Percentiles rank a stretch among this genome's conserved stretches.
phyloP scores from a whole-genome alignment of 2,797 vertebrate genomes.

The Eleutherodactylus coqui region DNA sequence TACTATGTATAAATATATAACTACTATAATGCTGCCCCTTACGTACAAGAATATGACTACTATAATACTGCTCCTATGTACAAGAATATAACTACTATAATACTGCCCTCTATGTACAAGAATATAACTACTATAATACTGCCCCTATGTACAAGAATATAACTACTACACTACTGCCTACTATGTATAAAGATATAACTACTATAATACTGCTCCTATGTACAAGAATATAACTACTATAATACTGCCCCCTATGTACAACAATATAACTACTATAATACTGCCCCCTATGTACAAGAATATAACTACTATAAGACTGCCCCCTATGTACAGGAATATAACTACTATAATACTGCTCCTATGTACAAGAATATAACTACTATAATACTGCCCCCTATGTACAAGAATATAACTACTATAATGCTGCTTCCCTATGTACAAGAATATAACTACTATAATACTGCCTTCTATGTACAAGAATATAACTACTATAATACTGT shows the following conservation, averaged over 20 bases:
- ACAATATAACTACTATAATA: neutral
- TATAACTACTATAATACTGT: constrained; percentile 4
- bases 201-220: too few relatives aligned
- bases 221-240: too few relatives aligned
- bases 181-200: too few relatives aligned
- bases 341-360: neutral
- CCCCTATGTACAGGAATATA: neutral
- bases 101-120: too few relatives aligned
- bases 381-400: neutral
- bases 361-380: constrained; percentile 3
- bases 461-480: neutral
- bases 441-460: constrained; percentile 1
- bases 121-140: too few relatives aligned
- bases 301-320: neutral
- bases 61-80: too few relatives aligned
- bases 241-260: too few relatives aligned
- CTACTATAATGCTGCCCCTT: too few relatives aligned
- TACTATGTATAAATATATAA: neutral
- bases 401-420: constrained; percentile 6
- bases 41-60: too few relatives aligned
- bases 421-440: neutral
- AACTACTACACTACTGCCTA: too few relatives aligned
- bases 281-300: neutral
- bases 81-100: too few relatives aligned
- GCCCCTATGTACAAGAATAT: too few relatives aligned